These are phyloP conservation scores for Cataglyphis livida DNA, from an alignment of 2,888 invertebrate species.

Conservation along the genomic window DNA sequence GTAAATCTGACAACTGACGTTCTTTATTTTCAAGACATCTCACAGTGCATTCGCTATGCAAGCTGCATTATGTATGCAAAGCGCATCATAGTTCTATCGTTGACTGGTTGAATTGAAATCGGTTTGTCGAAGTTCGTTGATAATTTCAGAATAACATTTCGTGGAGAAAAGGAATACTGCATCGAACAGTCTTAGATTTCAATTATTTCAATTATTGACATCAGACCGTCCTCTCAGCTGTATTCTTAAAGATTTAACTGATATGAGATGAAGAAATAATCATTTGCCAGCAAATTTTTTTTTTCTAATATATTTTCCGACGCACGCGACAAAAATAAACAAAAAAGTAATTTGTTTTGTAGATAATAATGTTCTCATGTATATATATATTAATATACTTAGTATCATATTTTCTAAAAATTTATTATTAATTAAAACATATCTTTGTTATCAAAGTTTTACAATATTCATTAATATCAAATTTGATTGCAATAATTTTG, in stretches of 20 bases:
- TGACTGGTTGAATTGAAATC: conserved; percentile 15
- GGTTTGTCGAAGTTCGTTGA: conserved; percentile 33
- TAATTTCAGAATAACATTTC: conserved; percentile 37
- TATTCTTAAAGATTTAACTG: conserved; percentile 48
- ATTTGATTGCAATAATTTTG: neutral
- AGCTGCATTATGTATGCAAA: neutral
- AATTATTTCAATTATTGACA: conserved; percentile 65
- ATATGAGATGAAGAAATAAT: conserved; percentile 24
- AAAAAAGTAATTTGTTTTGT: neutral
- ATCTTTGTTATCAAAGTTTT: conserved; percentile 1
- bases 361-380: neutral
- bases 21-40: conserved; percentile 24
- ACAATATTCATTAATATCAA: neutral
- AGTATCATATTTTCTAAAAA: neutral
- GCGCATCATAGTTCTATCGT: neutral
- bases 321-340: neutral
- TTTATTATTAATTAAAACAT: conserved; percentile 3
- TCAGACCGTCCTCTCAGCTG: conserved; percentile 19
- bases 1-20: neutral
- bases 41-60: neutral
- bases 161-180: conserved; percentile 28
- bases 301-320: conserved; percentile 5
- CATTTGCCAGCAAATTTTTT: conserved; percentile 32
- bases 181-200: conserved; percentile 58
- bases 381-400: neutral